Conservation (phyloP, 2,113 vertebrate genomes). For the Chaenocephalus aceratus region DNA sequence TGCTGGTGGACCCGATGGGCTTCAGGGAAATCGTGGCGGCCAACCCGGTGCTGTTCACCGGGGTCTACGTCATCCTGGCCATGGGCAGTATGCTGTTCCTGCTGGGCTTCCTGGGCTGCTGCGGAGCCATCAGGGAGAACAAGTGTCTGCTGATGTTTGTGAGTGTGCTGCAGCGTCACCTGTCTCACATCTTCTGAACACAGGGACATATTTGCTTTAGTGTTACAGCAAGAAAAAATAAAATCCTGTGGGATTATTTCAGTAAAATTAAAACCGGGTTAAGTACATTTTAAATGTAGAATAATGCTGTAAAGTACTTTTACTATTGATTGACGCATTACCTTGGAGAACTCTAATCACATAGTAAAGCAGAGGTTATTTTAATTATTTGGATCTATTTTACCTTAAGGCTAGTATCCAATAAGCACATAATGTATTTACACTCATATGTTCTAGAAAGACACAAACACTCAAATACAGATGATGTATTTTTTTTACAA, state of each 20-base stretch:
- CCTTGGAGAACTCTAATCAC: too few species aligned
- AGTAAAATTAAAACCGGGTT: not conserved
- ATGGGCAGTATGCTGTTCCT: conserved; percentile 93
- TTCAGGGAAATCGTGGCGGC: conserved; percentile 93
- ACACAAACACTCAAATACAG: not conserved
- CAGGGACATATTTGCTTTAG: not conserved
- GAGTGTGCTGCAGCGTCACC: conserved; percentile 71
- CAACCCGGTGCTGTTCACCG: conserved; percentile 92
- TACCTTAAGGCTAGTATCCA: not conserved
- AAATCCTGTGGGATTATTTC: too few species aligned
- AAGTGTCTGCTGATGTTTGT: conserved; percentile 94
- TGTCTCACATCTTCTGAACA: too few species aligned
- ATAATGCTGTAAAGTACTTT: not conserved
- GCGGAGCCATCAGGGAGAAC: conserved; percentile 93
- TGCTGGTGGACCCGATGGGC: conserved; percentile 92
- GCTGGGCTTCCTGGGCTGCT: conserved; percentile 96
- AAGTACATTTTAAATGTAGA: not conserved
- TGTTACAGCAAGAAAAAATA: not conserved
- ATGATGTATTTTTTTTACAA: not conserved
- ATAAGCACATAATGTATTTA: not conserved
- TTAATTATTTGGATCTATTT: not conserved
- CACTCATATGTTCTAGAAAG: too few species aligned
- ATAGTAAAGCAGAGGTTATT: not conserved
- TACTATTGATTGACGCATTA: not conserved
- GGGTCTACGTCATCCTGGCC: conserved; percentile 91